Conservation (phyloP, 2,888 invertebrate species). For the Agonopterix heracliana region DNA sequence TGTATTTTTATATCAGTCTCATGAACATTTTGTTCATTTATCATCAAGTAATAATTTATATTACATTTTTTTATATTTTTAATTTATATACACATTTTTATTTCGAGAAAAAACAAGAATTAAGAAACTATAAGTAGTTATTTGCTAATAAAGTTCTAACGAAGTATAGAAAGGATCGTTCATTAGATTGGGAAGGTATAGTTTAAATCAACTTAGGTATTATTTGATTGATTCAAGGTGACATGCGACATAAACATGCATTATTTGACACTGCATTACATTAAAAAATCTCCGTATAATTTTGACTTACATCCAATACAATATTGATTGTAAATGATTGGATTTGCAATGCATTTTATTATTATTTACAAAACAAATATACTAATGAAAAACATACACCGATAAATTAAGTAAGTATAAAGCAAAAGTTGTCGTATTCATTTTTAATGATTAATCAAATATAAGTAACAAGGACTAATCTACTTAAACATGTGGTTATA, state of each 20-base stretch:
- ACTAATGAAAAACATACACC: neutral
- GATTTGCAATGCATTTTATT: conserved; percentile 31
- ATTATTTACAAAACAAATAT: conserved; percentile 22
- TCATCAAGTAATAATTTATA: conserved; percentile 33
- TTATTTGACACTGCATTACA: conserved; percentile 1
- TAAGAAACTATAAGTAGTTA: conserved; percentile 4
- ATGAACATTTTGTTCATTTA: conserved; percentile 37
- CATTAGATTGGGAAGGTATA: conserved; percentile 1
- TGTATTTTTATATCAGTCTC: conserved; percentile 40
- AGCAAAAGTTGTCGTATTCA: neutral
- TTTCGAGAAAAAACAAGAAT: conserved; percentile 19
- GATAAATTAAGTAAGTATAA: neutral
- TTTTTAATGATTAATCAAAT: too few relatives aligned
- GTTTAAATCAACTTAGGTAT: too few relatives aligned
- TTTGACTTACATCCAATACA: neutral
- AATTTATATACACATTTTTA: conserved; percentile 31
- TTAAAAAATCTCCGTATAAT: too few relatives aligned
- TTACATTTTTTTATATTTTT: conserved; percentile 14
- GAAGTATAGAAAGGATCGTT: neutral
- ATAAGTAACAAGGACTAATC: neutral
- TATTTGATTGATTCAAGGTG: neutral
- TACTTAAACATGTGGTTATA: conserved; percentile 8
- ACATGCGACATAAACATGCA: neutral
- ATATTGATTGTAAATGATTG: conserved; percentile 36
- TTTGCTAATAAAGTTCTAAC: neutral